A percentile compares a stretch with the other conserved stretches of the same genome.
phyloP scores from a whole-genome alignment of 2,888 invertebrate genomes.

The Andricus curvator region DNA sequence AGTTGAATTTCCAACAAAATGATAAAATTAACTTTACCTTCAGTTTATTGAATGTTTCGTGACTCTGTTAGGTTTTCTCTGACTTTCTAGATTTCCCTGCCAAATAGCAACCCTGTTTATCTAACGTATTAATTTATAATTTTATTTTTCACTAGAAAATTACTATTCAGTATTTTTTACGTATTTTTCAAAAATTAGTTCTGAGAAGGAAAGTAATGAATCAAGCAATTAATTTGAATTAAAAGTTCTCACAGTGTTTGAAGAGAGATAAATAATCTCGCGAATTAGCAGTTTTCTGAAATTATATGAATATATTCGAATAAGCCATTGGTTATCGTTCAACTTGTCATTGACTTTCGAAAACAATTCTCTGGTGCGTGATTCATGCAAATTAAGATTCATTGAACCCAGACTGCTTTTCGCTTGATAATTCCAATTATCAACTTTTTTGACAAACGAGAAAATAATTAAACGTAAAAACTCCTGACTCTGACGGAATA shows the following conservation, averaged over 20 bases:
- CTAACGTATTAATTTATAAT: too few relatives aligned
- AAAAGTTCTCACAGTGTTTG: background rate
- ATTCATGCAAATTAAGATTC: conserved; percentile 2
- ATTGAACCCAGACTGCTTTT: background rate
- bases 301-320: conserved; percentile 8
- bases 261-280: background rate
- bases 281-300: background rate
- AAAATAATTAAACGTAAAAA: background rate
- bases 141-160: too few relatives aligned
- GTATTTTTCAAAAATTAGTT: too few relatives aligned
- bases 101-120: too few relatives aligned
- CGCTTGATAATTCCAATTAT: background rate
- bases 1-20: too few relatives aligned
- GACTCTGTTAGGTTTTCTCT: too few relatives aligned
- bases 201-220: too few relatives aligned
- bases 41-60: too few relatives aligned
- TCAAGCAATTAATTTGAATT: too few relatives aligned
- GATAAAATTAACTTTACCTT: too few relatives aligned
- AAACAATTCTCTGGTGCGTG: conserved; percentile 8
- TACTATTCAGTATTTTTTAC: too few relatives aligned
- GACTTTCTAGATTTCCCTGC: too few relatives aligned
- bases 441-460: background rate
- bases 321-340: background rate
- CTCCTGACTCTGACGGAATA: background rate
- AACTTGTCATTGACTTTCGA: conserved; percentile 15